Evolutionary conservation across 2,113 vertebrate genomes (phyloP).

Genomic region (Menidia beryllina): DNA sequence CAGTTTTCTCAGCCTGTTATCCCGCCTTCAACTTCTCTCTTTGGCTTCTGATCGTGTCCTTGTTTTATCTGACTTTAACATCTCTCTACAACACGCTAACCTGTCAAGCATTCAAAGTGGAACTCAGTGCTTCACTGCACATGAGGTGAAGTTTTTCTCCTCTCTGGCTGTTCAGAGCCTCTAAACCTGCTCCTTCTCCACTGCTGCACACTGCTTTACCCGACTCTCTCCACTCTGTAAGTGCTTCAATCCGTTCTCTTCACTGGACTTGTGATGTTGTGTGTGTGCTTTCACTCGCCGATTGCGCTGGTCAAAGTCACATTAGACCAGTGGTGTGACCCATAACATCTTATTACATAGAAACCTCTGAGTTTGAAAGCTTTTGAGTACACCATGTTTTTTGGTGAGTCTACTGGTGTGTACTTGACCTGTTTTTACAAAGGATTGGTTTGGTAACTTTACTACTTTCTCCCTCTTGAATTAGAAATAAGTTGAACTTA

Average conservation of each 20-base stretch:
- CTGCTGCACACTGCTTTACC: slow-evolving; percentile 66
- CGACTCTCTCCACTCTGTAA: slow-evolving; percentile 63
- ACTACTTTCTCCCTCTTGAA: no score
- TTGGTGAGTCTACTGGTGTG: no score
- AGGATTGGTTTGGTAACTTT: background rate
- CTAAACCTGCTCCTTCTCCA: slow-evolving; percentile 56
- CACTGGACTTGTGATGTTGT: slow-evolving; percentile 9
- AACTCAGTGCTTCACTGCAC: slow-evolving; percentile 83
- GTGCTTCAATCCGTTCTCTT: slow-evolving; percentile 32
- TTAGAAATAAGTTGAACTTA: no score
- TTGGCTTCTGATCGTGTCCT: background rate
- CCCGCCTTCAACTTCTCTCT: background rate
- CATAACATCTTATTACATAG: background rate
- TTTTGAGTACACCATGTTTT: background rate
- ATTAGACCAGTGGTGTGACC: no score
- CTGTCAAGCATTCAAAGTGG: slow-evolving; percentile 91
- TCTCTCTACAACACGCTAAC: slow-evolving; percentile 87
- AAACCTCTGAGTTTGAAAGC: background rate
- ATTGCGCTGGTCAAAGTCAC: no score
- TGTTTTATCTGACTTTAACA: slow-evolving; percentile 32
- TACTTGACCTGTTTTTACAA: background rate
- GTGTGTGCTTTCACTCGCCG: background rate
- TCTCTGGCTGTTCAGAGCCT: slow-evolving; percentile 49
- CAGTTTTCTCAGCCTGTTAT: slow-evolving; percentile 14
- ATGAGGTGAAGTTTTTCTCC: slow-evolving; percentile 62